These are phyloP conservation scores for Griposia aprilina DNA, from an alignment of 2,888 invertebrate genomes.

Conservation along the genomic window DNA sequence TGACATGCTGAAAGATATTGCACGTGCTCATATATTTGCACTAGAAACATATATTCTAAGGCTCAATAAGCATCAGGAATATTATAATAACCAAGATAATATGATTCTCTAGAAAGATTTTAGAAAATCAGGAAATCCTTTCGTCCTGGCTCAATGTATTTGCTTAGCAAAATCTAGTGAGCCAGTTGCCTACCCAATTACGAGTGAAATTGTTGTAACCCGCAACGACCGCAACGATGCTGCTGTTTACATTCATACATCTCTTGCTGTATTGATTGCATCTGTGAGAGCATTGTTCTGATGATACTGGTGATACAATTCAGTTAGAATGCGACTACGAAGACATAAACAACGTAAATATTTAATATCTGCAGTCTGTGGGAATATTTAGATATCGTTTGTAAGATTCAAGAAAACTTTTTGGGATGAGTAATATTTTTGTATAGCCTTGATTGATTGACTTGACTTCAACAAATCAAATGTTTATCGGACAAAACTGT, in stretches of 20 bases:
- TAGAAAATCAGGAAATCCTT: not conserved
- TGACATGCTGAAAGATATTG: not conserved
- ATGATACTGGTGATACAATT: slow-evolving; percentile 17
- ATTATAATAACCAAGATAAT: not conserved
- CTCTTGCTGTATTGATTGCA: slow-evolving; percentile 7
- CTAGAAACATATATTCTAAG: not conserved
- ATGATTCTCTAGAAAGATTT: not conserved
- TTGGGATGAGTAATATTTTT: not conserved
- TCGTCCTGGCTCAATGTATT: not conserved
- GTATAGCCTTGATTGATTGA: not conserved
- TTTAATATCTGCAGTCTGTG: not conserved
- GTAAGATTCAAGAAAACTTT: not conserved
- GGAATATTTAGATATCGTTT: not conserved
- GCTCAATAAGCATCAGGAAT: not conserved
- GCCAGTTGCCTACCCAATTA: not conserved
- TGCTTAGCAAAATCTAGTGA: not conserved
- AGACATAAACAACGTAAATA: not conserved
- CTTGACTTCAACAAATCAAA: not conserved
- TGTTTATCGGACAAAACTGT: no score
- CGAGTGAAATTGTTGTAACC: not conserved
- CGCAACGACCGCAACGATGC: slow-evolving; percentile 10
- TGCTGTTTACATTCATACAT: slow-evolving; percentile 31
- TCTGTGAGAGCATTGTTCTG: slow-evolving; percentile 21
- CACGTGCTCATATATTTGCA: not conserved
- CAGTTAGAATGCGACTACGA: slow-evolving; percentile 5